Evolutionary conservation across 2,888 invertebrate species (phyloP).

Genomic region (Parelbella ahira): DNA sequence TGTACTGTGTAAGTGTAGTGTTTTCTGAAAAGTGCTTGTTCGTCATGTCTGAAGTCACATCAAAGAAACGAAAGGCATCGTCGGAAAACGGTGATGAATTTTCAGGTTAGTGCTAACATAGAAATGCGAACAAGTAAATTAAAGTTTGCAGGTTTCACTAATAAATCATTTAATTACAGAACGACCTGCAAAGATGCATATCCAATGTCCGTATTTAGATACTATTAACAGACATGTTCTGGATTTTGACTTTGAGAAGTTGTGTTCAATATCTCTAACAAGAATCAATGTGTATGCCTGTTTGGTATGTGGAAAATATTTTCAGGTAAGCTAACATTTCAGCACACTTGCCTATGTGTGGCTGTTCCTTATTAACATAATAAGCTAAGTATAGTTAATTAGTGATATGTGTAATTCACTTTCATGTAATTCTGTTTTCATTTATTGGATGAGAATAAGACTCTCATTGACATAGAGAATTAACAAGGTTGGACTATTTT

Average conservation of each 20-base stretch:
- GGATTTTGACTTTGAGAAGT: slow-evolving; percentile 99
- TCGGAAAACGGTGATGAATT: slow-evolving; percentile 47
- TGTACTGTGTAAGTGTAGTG: too few species aligned
- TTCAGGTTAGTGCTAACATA: slow-evolving; percentile 45
- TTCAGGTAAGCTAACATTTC: slow-evolving; percentile 69
- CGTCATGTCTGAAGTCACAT: slow-evolving; percentile 42
- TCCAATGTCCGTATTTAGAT: slow-evolving; percentile 97
- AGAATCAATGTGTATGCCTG: slow-evolving; percentile 99
- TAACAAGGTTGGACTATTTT: too few species aligned
- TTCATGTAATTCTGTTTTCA: too few species aligned
- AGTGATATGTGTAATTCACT: too few species aligned
- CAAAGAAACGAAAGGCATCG: slow-evolving; percentile 53
- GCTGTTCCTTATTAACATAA: too few species aligned
- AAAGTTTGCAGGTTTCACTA: too few species aligned
- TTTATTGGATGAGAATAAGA: too few species aligned
- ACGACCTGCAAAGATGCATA: slow-evolving; percentile 51
- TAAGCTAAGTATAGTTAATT: too few species aligned
- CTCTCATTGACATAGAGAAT: too few species aligned
- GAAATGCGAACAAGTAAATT: too few species aligned
- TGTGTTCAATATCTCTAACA: slow-evolving; percentile 98
- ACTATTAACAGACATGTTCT: slow-evolving; percentile 98
- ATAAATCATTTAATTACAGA: too few species aligned
- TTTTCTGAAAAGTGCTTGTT: not conserved
- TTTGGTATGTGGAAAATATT: slow-evolving; percentile 99
- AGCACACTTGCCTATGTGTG: too few species aligned